A percentile compares a stretch with the other conserved stretches of the same genome.
Conservation (phyloP, 2,888 invertebrate genomes). For the Strigamia transsilvanica region DNA sequence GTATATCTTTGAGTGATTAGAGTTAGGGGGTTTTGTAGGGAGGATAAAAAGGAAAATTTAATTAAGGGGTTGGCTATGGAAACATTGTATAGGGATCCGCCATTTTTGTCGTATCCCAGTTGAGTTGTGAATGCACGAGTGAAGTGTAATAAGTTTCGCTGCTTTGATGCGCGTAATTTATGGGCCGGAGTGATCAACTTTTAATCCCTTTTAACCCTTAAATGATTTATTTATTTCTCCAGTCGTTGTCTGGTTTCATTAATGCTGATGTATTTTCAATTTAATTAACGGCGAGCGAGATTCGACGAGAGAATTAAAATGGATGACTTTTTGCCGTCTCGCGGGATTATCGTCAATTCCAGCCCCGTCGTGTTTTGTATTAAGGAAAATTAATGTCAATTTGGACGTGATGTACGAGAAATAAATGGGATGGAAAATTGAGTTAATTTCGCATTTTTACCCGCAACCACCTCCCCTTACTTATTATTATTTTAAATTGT, state of each 20-base stretch:
- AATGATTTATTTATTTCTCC: neutral
- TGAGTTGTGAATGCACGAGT: no score
- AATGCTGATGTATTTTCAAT: neutral
- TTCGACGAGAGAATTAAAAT: neutral
- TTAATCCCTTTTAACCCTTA: slow-evolving; percentile 17
- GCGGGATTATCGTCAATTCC: neutral
- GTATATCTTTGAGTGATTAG: neutral
- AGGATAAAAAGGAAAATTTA: no score
- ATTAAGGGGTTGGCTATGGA: no score
- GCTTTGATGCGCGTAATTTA: neutral
- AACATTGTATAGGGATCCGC: no score
- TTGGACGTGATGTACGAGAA: neutral
- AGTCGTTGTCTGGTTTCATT: neutral
- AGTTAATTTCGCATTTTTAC: neutral
- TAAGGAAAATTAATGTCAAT: neutral
- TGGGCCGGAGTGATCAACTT: neutral
- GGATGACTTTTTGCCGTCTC: neutral
- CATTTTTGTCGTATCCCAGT: no score
- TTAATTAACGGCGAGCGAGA: neutral
- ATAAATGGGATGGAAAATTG: neutral
- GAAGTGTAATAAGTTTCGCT: neutral
- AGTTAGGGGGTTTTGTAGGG: neutral
- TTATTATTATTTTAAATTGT: no score
- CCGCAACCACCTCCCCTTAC: no score
- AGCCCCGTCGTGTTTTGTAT: neutral